phyloP scores from a whole-genome alignment of 2,113 vertebrate genomes.

The Cygnus buccinator region DNA sequence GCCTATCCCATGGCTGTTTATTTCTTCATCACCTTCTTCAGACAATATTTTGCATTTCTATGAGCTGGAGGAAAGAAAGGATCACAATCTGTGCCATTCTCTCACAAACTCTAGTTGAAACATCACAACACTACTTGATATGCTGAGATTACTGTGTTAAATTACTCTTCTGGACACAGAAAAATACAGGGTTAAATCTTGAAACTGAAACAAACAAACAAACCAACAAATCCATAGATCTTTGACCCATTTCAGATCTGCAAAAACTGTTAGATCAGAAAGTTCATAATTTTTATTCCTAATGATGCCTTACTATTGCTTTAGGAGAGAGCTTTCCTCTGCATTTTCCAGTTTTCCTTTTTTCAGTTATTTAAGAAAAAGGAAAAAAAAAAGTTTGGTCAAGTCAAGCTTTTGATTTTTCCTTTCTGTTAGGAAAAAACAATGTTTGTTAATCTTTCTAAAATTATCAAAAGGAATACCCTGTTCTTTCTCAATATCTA shows the following conservation, averaged over 20 bases:
- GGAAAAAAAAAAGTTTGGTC: neutral
- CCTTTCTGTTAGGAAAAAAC: neutral
- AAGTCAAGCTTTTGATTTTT: neutral
- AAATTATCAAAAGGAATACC: neutral
- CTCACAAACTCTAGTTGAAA: neutral
- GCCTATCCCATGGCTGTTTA: neutral
- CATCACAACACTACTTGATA: neutral
- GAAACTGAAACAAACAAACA: neutral
- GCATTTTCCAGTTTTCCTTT: neutral
- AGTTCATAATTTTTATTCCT: neutral
- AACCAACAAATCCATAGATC: neutral
- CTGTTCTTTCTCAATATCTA: neutral
- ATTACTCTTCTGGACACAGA: neutral
- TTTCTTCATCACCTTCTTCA: neutral
- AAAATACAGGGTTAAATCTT: neutral
- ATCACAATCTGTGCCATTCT: neutral
- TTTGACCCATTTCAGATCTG: neutral
- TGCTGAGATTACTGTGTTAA: neutral
- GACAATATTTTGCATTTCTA: neutral
- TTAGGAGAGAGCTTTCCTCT: neutral
- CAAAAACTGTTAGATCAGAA: neutral
- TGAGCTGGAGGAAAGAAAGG: neutral
- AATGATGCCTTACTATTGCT: neutral
- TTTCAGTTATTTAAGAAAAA: neutral
- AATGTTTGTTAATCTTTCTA: neutral